Evolutionary conservation across 2,797 vertebrate genomes (phyloP).

Genomic region (Artibeus jamaicensis): DNA sequence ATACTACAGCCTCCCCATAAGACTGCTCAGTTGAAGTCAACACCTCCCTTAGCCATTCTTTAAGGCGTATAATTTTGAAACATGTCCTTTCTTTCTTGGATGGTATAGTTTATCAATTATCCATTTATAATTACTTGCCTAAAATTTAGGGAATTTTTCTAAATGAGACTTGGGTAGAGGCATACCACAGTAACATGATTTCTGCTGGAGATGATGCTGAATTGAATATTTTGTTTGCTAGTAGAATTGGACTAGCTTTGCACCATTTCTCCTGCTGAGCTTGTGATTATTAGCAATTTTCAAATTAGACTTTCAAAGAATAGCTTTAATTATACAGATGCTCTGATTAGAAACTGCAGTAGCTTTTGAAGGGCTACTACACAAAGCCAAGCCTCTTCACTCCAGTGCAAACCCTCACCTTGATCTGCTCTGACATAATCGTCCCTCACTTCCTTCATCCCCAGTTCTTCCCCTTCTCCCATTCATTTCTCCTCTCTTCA

Average conservation of each 20-base stretch:
- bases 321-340: not conserved
- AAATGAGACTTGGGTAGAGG: not conserved
- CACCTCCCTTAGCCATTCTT: not conserved
- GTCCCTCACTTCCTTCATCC: not conserved
- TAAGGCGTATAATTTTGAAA: not conserved
- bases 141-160: not conserved
- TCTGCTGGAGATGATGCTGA: not conserved
- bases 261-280: not conserved
- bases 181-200: not conserved
- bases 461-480: not conserved
- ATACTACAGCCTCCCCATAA: not conserved
- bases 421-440: not conserved
- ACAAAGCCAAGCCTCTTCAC: not conserved
- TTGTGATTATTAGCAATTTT: not conserved
- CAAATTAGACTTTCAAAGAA: slow-evolving; percentile 8
- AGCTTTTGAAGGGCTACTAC: not conserved
- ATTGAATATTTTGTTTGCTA: not conserved
- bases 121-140: not conserved
- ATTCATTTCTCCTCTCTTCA: not conserved
- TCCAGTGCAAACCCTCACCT: not conserved
- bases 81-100: not conserved
- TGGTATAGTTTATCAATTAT: not conserved
- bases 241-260: not conserved
- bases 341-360: not conserved
- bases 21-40: not conserved